A percentile compares a stretch with the other conserved stretches of the same genome.
Evolutionary conservation across 2,797 vertebrate species (phyloP).

Genomic region (Clangula hyemalis): DNA sequence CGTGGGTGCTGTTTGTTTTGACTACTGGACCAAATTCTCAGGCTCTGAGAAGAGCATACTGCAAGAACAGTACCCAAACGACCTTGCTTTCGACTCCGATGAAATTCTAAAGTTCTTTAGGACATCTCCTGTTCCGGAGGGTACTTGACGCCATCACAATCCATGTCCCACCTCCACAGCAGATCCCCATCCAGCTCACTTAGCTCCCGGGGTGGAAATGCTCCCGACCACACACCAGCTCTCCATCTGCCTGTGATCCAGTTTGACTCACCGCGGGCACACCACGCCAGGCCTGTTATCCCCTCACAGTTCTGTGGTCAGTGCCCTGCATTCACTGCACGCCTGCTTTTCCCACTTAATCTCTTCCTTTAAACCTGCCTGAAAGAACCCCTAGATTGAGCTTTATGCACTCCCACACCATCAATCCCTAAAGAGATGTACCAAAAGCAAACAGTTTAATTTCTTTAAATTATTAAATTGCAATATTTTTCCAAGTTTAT

Average conservation of each 20-base stretch:
- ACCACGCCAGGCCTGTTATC: accelerated
- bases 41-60: not conserved
- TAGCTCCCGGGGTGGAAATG: not conserved
- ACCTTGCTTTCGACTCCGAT: not conserved
- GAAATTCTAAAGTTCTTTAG: not conserved
- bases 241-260: not conserved
- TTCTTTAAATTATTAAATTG: not conserved
- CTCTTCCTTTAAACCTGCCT: not conserved
- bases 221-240: not conserved
- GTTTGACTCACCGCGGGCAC: not conserved
- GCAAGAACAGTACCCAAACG: not conserved
- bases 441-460: not conserved
- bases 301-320: not conserved
- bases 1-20: not conserved
- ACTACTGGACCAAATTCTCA: not conserved
- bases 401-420: not conserved
- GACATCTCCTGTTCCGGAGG: not conserved
- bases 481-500: not conserved
- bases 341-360: not conserved
- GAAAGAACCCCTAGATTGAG: not conserved
- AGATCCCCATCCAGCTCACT: not conserved
- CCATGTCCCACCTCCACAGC: not conserved
- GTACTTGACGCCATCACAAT: not conserved
- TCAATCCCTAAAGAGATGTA: not conserved
- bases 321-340: not conserved